Base-by-base conservation (phyloP, 1,140 invertebrate species). In the Drosophila varians region DNA sequence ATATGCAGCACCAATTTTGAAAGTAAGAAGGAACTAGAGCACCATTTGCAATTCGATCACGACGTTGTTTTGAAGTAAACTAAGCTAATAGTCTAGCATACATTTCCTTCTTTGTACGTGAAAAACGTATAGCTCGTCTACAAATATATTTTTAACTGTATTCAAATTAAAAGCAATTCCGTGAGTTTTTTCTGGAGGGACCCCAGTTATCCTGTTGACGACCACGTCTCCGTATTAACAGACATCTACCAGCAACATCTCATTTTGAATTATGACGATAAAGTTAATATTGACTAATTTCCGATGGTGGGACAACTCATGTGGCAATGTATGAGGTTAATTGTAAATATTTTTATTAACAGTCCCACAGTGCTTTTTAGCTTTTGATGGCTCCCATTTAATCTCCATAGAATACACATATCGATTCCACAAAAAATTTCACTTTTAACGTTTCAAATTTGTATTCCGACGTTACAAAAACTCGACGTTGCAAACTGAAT, bases 1-100 rank as follows among this genome's bases (percentile, higher is more conserved):
- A 89, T 90, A 23, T 90, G 89, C 45, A 86, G 47, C 25, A 71
- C 58, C 9, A 82, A 77, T 47, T 89, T 88, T 4, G 75, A 84
- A n/a, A 88, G 51, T 49, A 90, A 90, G 38, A 84, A 90, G 45
- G 70, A 72, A 21, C 66, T 90, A 0, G 82, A 89, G 9, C 77
- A 84, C 26, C 89, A 90, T 55, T 69, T 90, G 42, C 69, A 90
- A 42, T 74, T 80, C 6, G 84, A 84, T 49, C 84, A 89, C 40
- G 89, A 90, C 52, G 89, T 90, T 16, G 83, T 90, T 11, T 43
- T 90, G 28, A 90, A 83, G 51, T 86, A 66, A 58, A 36, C 12
- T 53, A 31, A 23, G 43, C 38, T 43, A 62, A 1, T 31, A 25
- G 9, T 19, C 31, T 48, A 65, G 60, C 12, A 34, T 68, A 45